A percentile compares a stretch with the other conserved stretches of the same genome.
Evolutionary conservation across 1,140 invertebrate genomes (phyloP).

Genomic region (Linepithema humile): DNA sequence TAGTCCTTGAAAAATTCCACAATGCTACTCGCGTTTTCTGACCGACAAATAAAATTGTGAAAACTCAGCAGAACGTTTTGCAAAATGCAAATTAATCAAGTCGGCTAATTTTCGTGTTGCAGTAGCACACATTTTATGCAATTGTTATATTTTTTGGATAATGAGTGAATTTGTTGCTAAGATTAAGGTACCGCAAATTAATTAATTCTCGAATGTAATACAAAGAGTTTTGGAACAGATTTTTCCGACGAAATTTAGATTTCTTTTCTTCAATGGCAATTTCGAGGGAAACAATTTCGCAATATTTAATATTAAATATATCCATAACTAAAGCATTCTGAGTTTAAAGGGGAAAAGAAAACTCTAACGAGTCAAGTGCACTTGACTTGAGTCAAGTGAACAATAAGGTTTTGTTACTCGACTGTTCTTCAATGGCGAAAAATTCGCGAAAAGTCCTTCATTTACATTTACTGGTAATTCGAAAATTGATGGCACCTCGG

Average conservation of each 20-base stretch:
- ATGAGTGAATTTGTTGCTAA: too few species aligned
- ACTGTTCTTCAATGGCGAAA: background rate
- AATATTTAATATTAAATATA: background rate
- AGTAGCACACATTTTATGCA: too few species aligned
- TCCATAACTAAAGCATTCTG: background rate
- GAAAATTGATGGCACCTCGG: conserved; percentile 3
- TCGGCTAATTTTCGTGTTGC: too few species aligned
- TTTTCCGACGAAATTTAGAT: background rate
- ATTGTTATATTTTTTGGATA: too few species aligned
- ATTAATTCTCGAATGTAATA: too few species aligned
- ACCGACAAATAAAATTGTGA: background rate
- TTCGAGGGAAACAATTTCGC: background rate
- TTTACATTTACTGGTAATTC: background rate
- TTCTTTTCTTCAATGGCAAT: background rate
- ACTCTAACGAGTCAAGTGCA: too few species aligned
- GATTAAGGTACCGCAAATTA: too few species aligned
- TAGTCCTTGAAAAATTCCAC: background rate
- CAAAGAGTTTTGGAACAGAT: background rate
- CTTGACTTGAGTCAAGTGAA: conserved; percentile 17
- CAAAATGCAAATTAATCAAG: too few species aligned
- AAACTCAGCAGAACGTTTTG: too few species aligned
- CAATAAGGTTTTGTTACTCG: conserved; percentile 8
- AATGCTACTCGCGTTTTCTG: background rate
- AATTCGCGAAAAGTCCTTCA: background rate
- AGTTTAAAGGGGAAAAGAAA: background rate